These are phyloP conservation scores for Gallirallus australis DNA, from an alignment of 2,797 vertebrate genomes.

Conservation along the genomic window DNA sequence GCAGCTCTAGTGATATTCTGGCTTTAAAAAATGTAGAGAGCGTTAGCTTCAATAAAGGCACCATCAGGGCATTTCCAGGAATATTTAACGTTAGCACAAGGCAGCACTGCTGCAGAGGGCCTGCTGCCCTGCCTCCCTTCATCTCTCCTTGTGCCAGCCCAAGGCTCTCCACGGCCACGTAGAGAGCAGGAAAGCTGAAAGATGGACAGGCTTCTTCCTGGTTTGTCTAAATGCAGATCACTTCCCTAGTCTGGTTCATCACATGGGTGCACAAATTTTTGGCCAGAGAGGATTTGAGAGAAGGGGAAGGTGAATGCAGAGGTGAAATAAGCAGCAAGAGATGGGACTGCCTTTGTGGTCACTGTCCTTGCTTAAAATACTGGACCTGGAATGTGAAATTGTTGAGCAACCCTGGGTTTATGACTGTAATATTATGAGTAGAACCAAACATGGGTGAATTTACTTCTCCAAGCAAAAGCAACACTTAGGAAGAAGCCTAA, in stretches of 20 bases:
- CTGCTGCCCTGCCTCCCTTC: not conserved
- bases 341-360: not conserved
- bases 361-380: not conserved
- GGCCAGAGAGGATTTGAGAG: not conserved
- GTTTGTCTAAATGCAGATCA: not conserved
- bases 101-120: not conserved
- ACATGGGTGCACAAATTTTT: not conserved
- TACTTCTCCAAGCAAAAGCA: constrained; percentile 38
- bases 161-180: not conserved
- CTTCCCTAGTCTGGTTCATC: not conserved
- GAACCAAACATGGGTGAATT: not conserved
- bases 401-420: not conserved
- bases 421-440: not conserved
- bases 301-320: not conserved
- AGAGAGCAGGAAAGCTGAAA: not conserved
- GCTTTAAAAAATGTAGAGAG: not conserved
- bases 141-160: not conserved
- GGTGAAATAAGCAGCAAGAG: not conserved
- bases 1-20: not conserved
- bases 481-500: not conserved
- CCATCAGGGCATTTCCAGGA: not conserved
- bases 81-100: not conserved
- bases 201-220: not conserved
- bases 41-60: not conserved
- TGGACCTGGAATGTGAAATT: not conserved